Base-by-base conservation (phyloP, 2,888 invertebrate genomes). In the Drosophila helvetica region DNA sequence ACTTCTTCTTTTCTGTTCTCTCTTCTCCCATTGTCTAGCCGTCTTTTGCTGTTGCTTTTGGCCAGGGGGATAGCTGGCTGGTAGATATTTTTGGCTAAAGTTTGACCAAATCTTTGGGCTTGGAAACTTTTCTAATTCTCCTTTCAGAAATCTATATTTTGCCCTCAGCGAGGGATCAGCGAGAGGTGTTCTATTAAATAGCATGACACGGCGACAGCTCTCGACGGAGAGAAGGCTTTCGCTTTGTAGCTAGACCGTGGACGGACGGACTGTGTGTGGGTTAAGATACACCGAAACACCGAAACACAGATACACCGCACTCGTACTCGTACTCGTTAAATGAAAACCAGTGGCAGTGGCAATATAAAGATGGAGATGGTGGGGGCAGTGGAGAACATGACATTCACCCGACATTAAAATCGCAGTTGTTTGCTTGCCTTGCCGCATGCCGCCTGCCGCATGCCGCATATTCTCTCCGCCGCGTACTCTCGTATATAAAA, bases 371-470 rank as follows among this genome's bases (percentile, higher is more conserved):
- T 38, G 38, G 12, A 15, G 15, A 15, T 38, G 38, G 15, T 12
- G 30, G 30, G 15, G 38, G 15, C 38, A 38, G 38, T 38, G 38
- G 6, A 77, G 79, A 76, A 84, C 87, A 76, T 84, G 82, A 86
- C 87, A 82, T 84, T 84, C 81, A 86, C 84, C 86, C 81, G 80
- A 69, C 86, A 78, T 83, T 86, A 83, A 86, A 86, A 82, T 84
- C 84, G 81, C 74, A 60, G 51, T 52, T 57, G 62, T 53, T 58
- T 68, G 51, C 55, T 33, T 62, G 60, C 22, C 22, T 22, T 5
- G 22, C 22, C 22, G 22, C 22, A 22, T 22, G 22, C 46, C 62
- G 57, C 47, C 42, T 73, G 68, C 22, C 56, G 52, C 50, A 47
- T 73, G 69, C 18, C 57, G 48, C 22, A 50, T 79, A 66, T 52